These are phyloP conservation scores for Sminthurides aquaticus DNA, from an alignment of 2,888 invertebrate species.

Conservation along the genomic window DNA sequence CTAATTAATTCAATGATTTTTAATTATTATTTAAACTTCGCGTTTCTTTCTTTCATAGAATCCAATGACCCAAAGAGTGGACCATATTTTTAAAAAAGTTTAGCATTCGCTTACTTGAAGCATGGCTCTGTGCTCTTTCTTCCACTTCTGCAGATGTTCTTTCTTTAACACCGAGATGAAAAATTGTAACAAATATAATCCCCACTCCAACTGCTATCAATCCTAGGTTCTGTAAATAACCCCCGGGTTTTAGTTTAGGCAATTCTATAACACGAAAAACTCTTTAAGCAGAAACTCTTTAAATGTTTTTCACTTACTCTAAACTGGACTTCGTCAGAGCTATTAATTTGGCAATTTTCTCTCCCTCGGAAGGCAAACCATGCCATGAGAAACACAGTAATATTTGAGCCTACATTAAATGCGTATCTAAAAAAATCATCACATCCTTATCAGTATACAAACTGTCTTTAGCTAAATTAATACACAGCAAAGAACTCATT, in stretches of 20 bases:
- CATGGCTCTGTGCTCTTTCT: neutral
- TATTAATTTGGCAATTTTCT: slow-evolving; percentile 57
- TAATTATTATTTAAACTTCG: no score
- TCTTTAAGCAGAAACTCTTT: no score
- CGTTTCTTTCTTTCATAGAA: neutral
- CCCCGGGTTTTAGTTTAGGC: neutral
- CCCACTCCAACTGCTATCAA: slow-evolving; percentile 63
- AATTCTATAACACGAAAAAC: neutral
- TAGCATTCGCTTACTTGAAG: neutral
- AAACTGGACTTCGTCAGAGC: slow-evolving; percentile 60
- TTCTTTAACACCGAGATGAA: slow-evolving; percentile 65
- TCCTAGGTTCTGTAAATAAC: slow-evolving; percentile 52
- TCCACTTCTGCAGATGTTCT: neutral
- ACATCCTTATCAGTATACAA: neutral
- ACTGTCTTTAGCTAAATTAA: neutral
- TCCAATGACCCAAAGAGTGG: neutral
- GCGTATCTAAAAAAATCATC: slow-evolving; percentile 58
- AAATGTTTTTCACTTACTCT: slow-evolving; percentile 47
- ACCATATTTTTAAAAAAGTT: neutral
- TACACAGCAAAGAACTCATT: neutral
- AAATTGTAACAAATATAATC: slow-evolving; percentile 58
- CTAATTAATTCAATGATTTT: no score
- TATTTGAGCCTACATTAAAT: slow-evolving; percentile 79
- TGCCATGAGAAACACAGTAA: slow-evolving; percentile 71
- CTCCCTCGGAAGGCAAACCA: slow-evolving; percentile 63